Base-by-base conservation (phyloP, 2,888 invertebrate genomes). In the Apamea sordens region DNA sequence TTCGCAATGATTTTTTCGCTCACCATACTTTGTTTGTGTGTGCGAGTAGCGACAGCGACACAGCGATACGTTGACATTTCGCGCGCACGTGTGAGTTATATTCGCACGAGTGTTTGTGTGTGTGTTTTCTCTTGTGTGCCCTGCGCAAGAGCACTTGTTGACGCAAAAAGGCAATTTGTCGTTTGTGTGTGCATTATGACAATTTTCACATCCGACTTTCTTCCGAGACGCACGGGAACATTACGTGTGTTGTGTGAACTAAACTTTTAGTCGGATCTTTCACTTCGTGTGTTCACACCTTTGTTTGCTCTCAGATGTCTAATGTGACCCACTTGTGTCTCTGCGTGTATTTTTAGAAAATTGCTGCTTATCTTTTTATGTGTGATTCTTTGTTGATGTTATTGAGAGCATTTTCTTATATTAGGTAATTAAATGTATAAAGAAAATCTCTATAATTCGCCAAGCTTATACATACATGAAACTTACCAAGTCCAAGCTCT, bases 151-250 rank as follows among this genome's bases (percentile, higher is more conserved):
- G 86, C 86, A 83, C 79, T 87, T 89, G 89, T 87, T 87, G 90
- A 90, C 91, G 94, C 94, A 94, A 95, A 95, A 96, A 95, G 92
- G 90, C 90, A 91, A 94, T 93, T 93, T 92, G 93, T 92, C 92
- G 92, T 89, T 91, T 90, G 89, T 92, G 92, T 94, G 95, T 95
- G 94, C 94, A 93, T 93, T 96, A 95, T 95, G 95, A 93, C 93
- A 92, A 95, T 94, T 94, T 96, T 96, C 96, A 96, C 96, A 96
- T 97, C 96, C 96, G 96, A 97, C 96, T 96, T 96, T 96, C 96
- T 94, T 96, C 93, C 83, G 89, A 92, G 91, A 91, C 89, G 89
- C 91, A 78, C 91, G 91, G 89, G 93, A 92, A 91, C 90, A 89
- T 92, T 91, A 92, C 91, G 91, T 90, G 90, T 84, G 89, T 86